These are phyloP conservation scores for Parnassius glacialis DNA, from an alignment of 2,888 invertebrate species.

Conservation along the genomic window DNA sequence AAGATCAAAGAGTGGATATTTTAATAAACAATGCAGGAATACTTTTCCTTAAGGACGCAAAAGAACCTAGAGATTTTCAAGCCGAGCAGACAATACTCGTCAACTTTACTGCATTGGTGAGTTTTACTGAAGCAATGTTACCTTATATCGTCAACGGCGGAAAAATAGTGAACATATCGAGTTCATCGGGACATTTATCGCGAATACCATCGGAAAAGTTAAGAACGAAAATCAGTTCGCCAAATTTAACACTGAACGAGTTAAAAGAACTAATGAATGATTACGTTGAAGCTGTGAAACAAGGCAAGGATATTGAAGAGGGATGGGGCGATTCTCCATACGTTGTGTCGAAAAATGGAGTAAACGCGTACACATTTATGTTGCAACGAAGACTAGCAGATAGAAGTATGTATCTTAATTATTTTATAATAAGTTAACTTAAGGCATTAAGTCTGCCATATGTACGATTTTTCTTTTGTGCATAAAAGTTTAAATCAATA, in stretches of 20 bases:
- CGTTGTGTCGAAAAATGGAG: conserved; percentile 86
- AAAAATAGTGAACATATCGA: conserved; percentile 87
- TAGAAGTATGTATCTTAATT: conserved; percentile 45
- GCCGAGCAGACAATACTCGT: conserved; percentile 59
- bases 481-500: too few relatives aligned
- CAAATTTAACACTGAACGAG: conserved; percentile 74
- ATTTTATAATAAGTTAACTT: too few relatives aligned
- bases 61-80: conserved; percentile 54
- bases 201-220: conserved; percentile 81
- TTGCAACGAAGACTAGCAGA: conserved; percentile 75
- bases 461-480: too few relatives aligned
- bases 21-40: conserved; percentile 88
- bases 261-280: conserved; percentile 81
- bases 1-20: conserved; percentile 84
- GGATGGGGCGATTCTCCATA: conserved; percentile 85
- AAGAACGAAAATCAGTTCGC: conserved; percentile 64
- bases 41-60: conserved; percentile 58
- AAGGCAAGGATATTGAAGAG: conserved; percentile 45
- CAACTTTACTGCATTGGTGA: conserved; percentile 60
- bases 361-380: conserved; percentile 85
- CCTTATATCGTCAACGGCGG: conserved; percentile 84
- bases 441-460: too few relatives aligned
- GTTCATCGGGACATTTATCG: conserved; percentile 84
- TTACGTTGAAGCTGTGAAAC: conserved; percentile 81
- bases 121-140: conserved; percentile 82